These are phyloP conservation scores for Podotricha telesiphe DNA, from an alignment of 2,888 invertebrate species.

Conservation along the genomic window DNA sequence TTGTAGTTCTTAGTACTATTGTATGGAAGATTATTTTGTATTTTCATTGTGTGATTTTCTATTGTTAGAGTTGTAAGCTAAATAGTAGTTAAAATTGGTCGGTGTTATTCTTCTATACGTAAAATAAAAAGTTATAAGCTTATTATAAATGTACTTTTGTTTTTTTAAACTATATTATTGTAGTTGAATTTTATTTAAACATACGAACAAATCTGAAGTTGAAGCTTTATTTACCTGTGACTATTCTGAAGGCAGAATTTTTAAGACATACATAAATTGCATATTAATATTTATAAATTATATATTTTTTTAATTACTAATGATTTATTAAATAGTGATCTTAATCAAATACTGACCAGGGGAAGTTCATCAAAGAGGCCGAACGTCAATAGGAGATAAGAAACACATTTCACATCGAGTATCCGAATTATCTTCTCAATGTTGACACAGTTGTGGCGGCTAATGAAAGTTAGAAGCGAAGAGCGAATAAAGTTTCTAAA, in stretches of 20 bases:
- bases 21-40: neutral
- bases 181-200: too few species aligned
- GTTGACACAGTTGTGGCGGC: slow-evolving; percentile 76
- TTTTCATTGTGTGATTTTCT: slow-evolving; percentile 12
- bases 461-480: slow-evolving; percentile 45
- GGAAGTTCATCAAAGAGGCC: slow-evolving; percentile 71
- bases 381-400: slow-evolving; percentile 74
- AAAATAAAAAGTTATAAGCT: neutral
- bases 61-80: neutral
- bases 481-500: slow-evolving; percentile 39
- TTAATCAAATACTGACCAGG: slow-evolving; percentile 51
- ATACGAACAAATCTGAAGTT: neutral
- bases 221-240: too few species aligned
- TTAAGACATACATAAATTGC: neutral
- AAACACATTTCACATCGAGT: slow-evolving; percentile 76
- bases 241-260: too few species aligned
- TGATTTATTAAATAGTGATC: slow-evolving; percentile 28
- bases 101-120: neutral
- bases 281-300: neutral
- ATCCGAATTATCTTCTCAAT: slow-evolving; percentile 75
- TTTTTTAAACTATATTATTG: neutral
- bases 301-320: slow-evolving; percentile 10
- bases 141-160: neutral
- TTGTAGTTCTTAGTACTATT: neutral
- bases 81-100: neutral